Evolutionary conservation across 2,113 vertebrate species (phyloP).

Genomic region (Thinocorus orbignyianus): DNA sequence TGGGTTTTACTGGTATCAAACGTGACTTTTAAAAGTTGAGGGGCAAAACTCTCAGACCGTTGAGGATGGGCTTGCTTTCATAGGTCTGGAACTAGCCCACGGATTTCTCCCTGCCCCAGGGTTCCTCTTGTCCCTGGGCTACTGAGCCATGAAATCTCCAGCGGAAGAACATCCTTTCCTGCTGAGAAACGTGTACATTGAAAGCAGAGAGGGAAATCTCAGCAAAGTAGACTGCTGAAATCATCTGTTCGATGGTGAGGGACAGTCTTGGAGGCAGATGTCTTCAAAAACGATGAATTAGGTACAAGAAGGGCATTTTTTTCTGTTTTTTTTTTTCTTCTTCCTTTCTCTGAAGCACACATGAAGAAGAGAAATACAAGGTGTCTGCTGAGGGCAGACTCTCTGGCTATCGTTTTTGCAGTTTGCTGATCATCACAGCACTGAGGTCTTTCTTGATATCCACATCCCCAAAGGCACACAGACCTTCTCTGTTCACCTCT

Average conservation of each 20-base stretch:
- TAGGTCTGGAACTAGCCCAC: not conserved
- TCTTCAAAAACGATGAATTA: not conserved
- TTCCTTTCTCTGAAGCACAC: not conserved
- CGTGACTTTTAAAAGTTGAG: constrained; percentile 49
- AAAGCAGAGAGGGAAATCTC: not conserved
- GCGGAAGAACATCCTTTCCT: not conserved
- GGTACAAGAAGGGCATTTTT: not conserved
- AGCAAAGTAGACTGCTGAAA: not conserved
- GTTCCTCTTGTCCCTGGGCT: not conserved
- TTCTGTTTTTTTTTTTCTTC: not conserved
- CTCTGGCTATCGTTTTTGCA: not conserved
- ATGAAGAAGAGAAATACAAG: not conserved
- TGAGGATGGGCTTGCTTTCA: not conserved
- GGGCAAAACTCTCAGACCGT: not conserved
- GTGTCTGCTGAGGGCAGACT: not conserved
- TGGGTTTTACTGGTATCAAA: constrained; percentile 52
- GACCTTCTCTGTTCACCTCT: not conserved
- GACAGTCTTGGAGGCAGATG: not conserved
- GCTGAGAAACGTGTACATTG: not conserved
- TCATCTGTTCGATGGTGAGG: not conserved
- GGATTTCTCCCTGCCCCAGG: not conserved
- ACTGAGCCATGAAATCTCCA: not conserved
- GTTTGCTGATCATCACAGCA: not conserved
- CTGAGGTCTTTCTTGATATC: not conserved
- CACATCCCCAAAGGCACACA: not conserved